Conservation (phyloP, 2,888 invertebrate species). For the Galeopsomyia nigrocyanea region DNA sequence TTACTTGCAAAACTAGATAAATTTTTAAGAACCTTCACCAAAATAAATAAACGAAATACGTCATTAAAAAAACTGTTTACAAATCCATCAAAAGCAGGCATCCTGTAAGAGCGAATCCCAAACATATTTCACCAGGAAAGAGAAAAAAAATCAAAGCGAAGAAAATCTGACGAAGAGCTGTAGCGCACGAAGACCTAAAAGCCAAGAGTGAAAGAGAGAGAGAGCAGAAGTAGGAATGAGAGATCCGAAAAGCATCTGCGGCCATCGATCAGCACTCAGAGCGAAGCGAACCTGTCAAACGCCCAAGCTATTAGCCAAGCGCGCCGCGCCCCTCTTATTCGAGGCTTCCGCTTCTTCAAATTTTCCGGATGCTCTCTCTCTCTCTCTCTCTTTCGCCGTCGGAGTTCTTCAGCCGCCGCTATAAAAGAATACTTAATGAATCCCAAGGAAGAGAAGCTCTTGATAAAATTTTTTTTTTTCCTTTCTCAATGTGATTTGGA, state of each 20-base stretch:
- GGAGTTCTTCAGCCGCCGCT: neutral
- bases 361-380: slow-evolving; percentile 6
- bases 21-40: too few species aligned
- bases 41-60: too few species aligned
- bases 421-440: slow-evolving; percentile 3
- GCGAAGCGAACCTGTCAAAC: slow-evolving; percentile 27
- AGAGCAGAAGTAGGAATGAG: neutral
- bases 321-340: neutral
- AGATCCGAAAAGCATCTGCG: slow-evolving; percentile 26
- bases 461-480: too few species aligned
- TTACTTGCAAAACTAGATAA: too few species aligned
- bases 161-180: too few species aligned
- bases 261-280: slow-evolving; percentile 35
- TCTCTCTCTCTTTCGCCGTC: neutral
- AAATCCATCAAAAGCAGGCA: too few species aligned
- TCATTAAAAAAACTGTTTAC: too few species aligned
- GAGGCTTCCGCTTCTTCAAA: neutral
- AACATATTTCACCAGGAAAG: too few species aligned
- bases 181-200: neutral
- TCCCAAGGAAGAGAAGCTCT: neutral
- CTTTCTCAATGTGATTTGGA: too few species aligned
- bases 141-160: too few species aligned
- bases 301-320: slow-evolving; percentile 27
- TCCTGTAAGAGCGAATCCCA: too few species aligned
- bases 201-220: neutral